These are phyloP conservation scores for Sarcophaga bullata DNA, from an alignment of 1,140 invertebrate species.

Conservation along the genomic window DNA sequence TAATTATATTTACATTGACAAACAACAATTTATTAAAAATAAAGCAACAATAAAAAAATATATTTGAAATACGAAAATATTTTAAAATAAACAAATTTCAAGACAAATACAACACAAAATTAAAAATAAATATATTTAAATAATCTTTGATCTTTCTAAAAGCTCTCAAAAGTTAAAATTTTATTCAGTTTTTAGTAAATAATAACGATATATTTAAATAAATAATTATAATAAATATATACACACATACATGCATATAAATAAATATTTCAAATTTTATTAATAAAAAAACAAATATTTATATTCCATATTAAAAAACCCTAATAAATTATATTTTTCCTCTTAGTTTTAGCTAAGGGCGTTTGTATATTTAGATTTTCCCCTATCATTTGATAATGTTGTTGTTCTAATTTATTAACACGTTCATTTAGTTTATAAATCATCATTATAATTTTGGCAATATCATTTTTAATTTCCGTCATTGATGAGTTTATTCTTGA, in stretches of 20 bases:
- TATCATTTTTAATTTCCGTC: neutral
- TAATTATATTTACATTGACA: too few species aligned
- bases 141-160: neutral
- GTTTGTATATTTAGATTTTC: too few species aligned
- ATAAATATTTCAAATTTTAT: conserved; percentile 13
- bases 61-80: neutral
- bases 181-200: neutral
- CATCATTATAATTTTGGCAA: conserved; percentile 4
- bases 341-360: too few species aligned
- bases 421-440: neutral
- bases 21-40: neutral
- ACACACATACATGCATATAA: neutral
- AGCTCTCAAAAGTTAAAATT: neutral
- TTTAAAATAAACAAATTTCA: neutral
- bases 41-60: neutral
- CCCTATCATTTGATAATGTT: too few species aligned
- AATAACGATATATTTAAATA: neutral
- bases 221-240: neutral
- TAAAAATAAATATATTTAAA: neutral
- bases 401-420: neutral
- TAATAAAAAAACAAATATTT: conserved; percentile 3
- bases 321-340: neutral
- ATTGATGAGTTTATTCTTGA: neutral
- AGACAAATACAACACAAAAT: neutral
- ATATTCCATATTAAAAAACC: neutral